Percentiles rank a stretch among this genome's conserved stretches.
Evolutionary conservation across 2,113 vertebrate species (phyloP).

Genomic region (Accipiter virgatus): DNA sequence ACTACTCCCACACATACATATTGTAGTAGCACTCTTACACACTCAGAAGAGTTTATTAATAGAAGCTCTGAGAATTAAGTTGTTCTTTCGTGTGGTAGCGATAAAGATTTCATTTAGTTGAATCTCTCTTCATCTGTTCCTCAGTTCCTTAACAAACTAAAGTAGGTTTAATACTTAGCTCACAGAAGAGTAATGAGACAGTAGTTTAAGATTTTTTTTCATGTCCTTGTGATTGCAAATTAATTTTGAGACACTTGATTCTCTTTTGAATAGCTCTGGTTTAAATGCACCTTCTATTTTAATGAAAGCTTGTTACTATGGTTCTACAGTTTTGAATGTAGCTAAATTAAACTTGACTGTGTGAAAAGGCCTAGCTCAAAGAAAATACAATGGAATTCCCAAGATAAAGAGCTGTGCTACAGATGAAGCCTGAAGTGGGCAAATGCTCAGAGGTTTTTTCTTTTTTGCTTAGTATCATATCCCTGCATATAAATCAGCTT

Average conservation of each 20-base stretch:
- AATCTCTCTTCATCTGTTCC: constrained; percentile 24
- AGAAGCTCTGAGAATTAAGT: constrained; percentile 46
- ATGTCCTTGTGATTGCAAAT: constrained; percentile 53
- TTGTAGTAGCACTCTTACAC: background rate
- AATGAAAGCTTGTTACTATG: constrained; percentile 28
- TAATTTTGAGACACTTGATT: constrained; percentile 41
- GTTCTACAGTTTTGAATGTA: constrained; percentile 36
- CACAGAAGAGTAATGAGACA: background rate
- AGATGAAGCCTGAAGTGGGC: background rate
- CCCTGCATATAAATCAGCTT: background rate
- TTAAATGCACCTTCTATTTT: constrained; percentile 38
- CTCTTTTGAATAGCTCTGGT: constrained; percentile 46
- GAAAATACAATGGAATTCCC: constrained; percentile 27
- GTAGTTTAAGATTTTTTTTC: background rate
- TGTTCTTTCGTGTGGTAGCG: background rate
- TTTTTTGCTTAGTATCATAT: background rate
- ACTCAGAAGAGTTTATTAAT: constrained; percentile 1
- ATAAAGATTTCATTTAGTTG: constrained; percentile 19
- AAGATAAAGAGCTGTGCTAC: background rate
- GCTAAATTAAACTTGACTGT: constrained; percentile 52
- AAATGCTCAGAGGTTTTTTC: background rate
- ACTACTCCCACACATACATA: background rate
- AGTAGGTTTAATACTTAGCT: background rate
- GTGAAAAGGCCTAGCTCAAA: constrained; percentile 47
- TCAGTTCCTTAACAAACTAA: constrained; percentile 28